Percentiles rank a stretch among this genome's conserved stretches.
Evolutionary conservation across 1,140 invertebrate genomes (phyloP).

Genomic region (Pentalonia nigronervosa): DNA sequence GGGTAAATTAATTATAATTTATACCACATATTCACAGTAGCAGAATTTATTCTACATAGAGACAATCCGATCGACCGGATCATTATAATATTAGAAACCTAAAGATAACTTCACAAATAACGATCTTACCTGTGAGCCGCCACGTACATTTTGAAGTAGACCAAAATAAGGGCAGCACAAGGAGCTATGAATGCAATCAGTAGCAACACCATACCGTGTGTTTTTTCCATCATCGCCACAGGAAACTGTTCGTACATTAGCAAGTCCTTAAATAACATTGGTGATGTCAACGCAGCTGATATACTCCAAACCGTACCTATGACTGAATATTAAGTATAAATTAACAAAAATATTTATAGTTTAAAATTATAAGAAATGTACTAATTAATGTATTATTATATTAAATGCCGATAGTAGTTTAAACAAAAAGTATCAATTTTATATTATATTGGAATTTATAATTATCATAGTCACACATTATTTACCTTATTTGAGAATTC

Average conservation of each 20-base stretch:
- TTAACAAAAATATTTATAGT: background rate
- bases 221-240: slow-evolving; percentile 59
- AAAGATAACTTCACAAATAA: background rate
- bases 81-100: background rate
- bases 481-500: background rate
- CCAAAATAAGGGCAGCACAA: slow-evolving; percentile 67
- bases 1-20: background rate
- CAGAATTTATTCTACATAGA: background rate
- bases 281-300: slow-evolving; percentile 64
- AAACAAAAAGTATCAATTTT: background rate
- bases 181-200: slow-evolving; percentile 67
- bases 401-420: background rate
- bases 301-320: slow-evolving; percentile 61
- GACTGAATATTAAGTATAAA: slow-evolving; percentile 57
- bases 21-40: background rate
- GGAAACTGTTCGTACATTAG: slow-evolving; percentile 60
- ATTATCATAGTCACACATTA: background rate
- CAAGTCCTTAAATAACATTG: slow-evolving; percentile 59
- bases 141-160: slow-evolving; percentile 69
- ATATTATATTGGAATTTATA: background rate
- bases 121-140: slow-evolving; percentile 65
- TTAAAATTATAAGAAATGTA: background rate
- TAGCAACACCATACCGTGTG: slow-evolving; percentile 62
- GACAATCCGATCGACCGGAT: background rate
- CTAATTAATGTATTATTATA: background rate